Conservation (phyloP, 2,113 vertebrate genomes). For the Cephalopterus ornatus region DNA sequence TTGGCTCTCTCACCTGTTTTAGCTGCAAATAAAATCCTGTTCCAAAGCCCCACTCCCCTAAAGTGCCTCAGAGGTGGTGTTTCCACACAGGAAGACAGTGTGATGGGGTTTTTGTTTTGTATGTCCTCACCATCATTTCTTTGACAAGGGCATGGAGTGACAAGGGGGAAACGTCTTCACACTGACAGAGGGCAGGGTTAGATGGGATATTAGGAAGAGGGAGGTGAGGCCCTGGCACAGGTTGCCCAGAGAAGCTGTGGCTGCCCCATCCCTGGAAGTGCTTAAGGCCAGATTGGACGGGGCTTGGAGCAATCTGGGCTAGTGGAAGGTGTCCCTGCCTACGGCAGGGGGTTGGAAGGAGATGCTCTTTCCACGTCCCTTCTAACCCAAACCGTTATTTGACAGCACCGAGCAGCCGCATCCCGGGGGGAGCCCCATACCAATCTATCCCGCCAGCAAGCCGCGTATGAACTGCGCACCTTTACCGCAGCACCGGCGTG, state of each 20-base stretch:
- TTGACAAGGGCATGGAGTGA: not conserved
- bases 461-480: fast-evolving
- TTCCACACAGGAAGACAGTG: fast-evolving
- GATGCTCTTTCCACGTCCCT: not conserved
- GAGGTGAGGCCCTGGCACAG: not conserved
- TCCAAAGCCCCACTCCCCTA: not conserved
- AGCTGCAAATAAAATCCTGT: not conserved
- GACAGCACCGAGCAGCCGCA: not conserved
- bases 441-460: not conserved
- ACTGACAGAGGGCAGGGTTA: not conserved
- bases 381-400: not conserved
- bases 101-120: not conserved
- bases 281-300: not conserved
- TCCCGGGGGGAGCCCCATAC: not conserved
- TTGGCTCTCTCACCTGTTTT: not conserved
- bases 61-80: fast-evolving
- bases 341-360: not conserved
- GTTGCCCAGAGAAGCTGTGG: not conserved
- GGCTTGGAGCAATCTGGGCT: not conserved
- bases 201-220: not conserved
- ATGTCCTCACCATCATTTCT: not conserved
- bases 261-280: not conserved
- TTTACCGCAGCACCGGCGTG: not conserved
- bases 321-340: not conserved
- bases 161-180: not conserved